Percentiles rank a stretch among this genome's conserved stretches.
Conservation (phyloP, 1,140 invertebrate genomes). For the Spodoptera frugiperda region DNA sequence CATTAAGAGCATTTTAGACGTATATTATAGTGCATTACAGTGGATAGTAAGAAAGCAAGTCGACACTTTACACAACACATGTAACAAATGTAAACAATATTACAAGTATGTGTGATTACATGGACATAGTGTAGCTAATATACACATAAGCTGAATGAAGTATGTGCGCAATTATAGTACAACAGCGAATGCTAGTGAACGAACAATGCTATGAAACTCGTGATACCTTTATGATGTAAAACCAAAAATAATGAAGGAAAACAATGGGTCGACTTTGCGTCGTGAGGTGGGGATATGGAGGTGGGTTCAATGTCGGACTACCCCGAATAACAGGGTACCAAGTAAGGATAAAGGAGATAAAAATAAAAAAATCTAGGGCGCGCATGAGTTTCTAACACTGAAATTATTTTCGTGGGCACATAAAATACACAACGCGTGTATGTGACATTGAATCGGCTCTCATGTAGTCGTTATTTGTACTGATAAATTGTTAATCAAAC, state of each 20-base stretch:
- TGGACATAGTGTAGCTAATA: slow-evolving; percentile 7
- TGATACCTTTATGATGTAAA: slow-evolving; percentile 60
- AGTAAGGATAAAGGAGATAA: not conserved
- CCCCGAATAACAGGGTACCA: slow-evolving; percentile 2
- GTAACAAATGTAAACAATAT: slow-evolving; percentile 46
- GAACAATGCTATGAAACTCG: slow-evolving; percentile 49
- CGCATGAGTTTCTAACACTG: slow-evolving; percentile 6
- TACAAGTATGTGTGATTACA: slow-evolving; percentile 35
- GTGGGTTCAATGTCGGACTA: slow-evolving; percentile 5
- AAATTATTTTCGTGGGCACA: slow-evolving; percentile 20
- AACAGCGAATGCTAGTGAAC: slow-evolving; percentile 50
- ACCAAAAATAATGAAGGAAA: slow-evolving; percentile 60
- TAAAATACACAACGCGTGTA: slow-evolving; percentile 31
- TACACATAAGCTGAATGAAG: slow-evolving; percentile 42
- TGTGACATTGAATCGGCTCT: slow-evolving; percentile 57
- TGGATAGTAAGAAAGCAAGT: slow-evolving; percentile 33
- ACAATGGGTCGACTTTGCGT: slow-evolving; percentile 83
- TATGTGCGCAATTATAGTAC: slow-evolving; percentile 41
- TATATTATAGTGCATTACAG: slow-evolving; percentile 5
- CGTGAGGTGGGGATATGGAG: slow-evolving; percentile 67
- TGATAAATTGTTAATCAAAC: slow-evolving; percentile 61
- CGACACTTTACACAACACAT: slow-evolving; percentile 26
- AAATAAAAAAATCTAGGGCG: not conserved
- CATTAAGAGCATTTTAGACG: slow-evolving; percentile 1
- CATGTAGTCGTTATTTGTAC: slow-evolving; percentile 36